A percentile compares a stretch with the other conserved stretches of the same genome.
These are phyloP conservation scores for Cladorhizidae sp. DNA, from an alignment of 37 sponge, comb jelly and placozoan genomes.

Conservation along the genomic window DNA sequence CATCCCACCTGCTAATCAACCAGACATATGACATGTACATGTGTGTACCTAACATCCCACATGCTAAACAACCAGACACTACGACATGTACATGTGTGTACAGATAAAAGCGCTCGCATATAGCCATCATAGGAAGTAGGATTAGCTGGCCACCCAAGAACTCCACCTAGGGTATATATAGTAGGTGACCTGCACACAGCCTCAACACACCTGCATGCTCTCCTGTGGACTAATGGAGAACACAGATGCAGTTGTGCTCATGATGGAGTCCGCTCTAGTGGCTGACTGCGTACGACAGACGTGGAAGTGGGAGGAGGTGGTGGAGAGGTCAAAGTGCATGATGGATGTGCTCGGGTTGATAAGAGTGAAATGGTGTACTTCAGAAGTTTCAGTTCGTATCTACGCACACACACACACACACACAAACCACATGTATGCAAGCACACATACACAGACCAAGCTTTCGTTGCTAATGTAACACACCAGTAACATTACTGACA, in stretches of 20 bases:
- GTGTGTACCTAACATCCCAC: no score
- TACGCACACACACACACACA: neutral
- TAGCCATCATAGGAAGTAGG: no score
- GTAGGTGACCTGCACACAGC: no score
- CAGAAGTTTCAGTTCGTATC: neutral
- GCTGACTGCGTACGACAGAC: neutral
- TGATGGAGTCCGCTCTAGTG: neutral
- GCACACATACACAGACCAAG: neutral
- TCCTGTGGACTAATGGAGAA: neutral
- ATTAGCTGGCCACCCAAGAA: no score
- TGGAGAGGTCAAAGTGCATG: constrained; percentile 13
- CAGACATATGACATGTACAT: no score
- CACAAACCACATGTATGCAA: neutral
- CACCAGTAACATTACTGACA: neutral
- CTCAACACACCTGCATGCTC: neutral
- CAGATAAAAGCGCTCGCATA: no score
- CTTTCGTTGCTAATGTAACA: no score
- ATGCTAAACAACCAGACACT: no score
- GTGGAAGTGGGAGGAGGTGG: constrained; percentile 12
- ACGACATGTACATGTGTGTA: no score
- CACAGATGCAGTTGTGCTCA: neutral
- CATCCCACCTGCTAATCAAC: no score
- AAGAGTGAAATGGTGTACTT: constrained; percentile 37
- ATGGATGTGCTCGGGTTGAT: constrained; percentile 16
- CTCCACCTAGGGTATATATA: no score